These are phyloP conservation scores for Agapetus fuscipes DNA, from an alignment of 2,888 invertebrate genomes.

Conservation along the genomic window DNA sequence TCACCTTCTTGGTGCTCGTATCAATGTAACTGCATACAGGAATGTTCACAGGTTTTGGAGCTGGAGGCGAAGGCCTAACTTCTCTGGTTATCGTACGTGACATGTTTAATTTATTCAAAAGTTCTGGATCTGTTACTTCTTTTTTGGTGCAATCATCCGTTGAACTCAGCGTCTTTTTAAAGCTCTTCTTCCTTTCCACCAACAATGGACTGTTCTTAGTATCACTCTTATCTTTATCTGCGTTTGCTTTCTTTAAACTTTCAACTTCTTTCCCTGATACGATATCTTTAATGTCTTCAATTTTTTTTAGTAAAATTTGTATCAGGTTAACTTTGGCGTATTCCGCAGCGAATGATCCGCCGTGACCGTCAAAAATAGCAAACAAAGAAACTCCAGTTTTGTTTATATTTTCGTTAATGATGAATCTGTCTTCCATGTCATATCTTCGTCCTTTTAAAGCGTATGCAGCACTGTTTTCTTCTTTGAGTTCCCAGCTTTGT, in stretches of 20 bases:
- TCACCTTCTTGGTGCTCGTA: conserved; percentile 63
- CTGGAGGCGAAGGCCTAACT: conserved; percentile 41
- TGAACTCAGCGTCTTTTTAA: conserved; percentile 55
- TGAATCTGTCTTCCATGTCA: conserved; percentile 92
- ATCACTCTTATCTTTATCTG: conserved; percentile 27
- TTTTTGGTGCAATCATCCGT: conserved; percentile 47
- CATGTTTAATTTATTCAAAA: conserved; percentile 55
- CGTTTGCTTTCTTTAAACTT: conserved; percentile 27
- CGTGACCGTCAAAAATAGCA: conserved; percentile 93
- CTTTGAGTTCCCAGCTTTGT: conserved; percentile 29
- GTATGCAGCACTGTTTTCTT: conserved; percentile 53
- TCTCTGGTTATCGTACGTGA: conserved; percentile 51
- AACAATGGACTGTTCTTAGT: conserved; percentile 25
- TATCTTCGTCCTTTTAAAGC: conserved; percentile 84
- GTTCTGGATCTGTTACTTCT: conserved; percentile 58
- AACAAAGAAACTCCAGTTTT: conserved; percentile 76
- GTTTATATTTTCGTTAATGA: conserved; percentile 76
- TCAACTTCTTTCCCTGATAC: conserved; percentile 48
- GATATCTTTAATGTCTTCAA: conserved; percentile 61
- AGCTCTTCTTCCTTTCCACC: conserved; percentile 53
- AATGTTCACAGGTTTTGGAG: conserved; percentile 38
- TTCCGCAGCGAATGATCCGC: conserved; percentile 90
- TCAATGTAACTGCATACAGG: conserved; percentile 59
- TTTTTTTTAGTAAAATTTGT: conserved; percentile 67
- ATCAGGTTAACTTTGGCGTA: conserved; percentile 84